phyloP scores from a whole-genome alignment of 2,113 vertebrate genomes.

The Spilogale gracilis region DNA sequence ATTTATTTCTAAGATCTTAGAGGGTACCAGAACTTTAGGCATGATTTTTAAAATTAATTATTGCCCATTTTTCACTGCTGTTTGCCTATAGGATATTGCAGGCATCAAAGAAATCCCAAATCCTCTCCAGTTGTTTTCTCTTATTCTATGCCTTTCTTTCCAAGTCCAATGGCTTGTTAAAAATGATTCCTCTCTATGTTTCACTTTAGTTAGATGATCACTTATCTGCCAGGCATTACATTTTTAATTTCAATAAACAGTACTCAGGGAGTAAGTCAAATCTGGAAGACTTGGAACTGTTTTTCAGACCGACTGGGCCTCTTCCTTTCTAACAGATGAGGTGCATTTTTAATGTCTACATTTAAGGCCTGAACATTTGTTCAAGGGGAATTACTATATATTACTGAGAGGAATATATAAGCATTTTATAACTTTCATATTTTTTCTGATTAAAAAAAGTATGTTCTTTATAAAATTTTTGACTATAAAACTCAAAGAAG shows the following conservation, averaged over 20 bases:
- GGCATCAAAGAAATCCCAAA: not conserved
- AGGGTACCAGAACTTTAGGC: not conserved
- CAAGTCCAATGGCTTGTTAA: not conserved
- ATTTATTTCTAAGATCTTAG: not conserved
- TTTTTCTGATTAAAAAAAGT: not conserved
- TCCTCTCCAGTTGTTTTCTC: not conserved
- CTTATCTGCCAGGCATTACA: not conserved
- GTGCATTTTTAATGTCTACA: slow-evolving; percentile 19
- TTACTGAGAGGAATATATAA: not conserved
- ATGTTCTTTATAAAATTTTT: not conserved
- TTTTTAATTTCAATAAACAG: not conserved
- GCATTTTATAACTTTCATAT: not conserved
- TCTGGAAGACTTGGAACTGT: not conserved
- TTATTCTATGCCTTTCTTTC: not conserved
- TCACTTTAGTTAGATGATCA: not conserved
- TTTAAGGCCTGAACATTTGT: not conserved
- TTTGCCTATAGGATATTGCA: not conserved
- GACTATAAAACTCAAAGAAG: not conserved
- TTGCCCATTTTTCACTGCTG: not conserved
- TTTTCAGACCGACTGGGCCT: not conserved
- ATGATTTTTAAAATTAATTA: not conserved
- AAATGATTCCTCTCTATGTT: not conserved
- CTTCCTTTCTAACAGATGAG: not conserved
- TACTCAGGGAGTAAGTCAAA: not conserved
- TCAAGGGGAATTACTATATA: not conserved